Conservation (phyloP, 2,797 vertebrate species). For the Gymnothorax reevesii region DNA sequence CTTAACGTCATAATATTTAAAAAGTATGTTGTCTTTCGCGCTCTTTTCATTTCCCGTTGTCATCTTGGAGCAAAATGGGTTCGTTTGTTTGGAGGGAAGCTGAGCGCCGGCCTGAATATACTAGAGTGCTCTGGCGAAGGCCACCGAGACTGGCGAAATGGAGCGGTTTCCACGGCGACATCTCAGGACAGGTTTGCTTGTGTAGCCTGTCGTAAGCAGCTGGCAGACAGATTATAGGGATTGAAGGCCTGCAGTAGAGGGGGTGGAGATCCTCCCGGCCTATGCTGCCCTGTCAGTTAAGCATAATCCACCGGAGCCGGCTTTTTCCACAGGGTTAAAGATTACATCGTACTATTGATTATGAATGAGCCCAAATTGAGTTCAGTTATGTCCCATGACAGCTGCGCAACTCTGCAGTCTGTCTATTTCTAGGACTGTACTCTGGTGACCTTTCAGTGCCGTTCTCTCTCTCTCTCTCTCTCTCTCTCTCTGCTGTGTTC, state of each 20-base stretch:
- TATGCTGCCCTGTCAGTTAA: slow-evolving; percentile 18
- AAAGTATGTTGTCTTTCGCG: neutral
- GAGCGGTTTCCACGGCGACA: slow-evolving; percentile 17
- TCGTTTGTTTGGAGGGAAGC: neutral
- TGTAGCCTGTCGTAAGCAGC: slow-evolving; percentile 27
- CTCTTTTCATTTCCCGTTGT: neutral
- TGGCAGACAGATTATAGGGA: slow-evolving; percentile 31
- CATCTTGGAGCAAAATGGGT: neutral
- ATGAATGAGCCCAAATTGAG: slow-evolving; percentile 9
- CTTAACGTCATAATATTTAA: neutral
- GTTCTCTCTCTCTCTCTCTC: neutral
- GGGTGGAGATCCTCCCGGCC: slow-evolving; percentile 1
- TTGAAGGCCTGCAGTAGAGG: slow-evolving; percentile 20
- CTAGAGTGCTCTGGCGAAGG: neutral
- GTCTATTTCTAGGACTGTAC: neutral
- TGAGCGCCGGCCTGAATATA: neutral
- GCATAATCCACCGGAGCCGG: slow-evolving; percentile 17
- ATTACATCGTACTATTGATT: slow-evolving; percentile 25
- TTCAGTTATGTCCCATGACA: slow-evolving; percentile 17
- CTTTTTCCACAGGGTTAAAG: slow-evolving; percentile 24
- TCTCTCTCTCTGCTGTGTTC: neutral
- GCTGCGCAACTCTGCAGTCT: neutral
- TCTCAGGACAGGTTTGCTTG: slow-evolving; percentile 33
- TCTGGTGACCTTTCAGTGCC: neutral
- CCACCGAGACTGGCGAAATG: neutral